Base-by-base conservation (phyloP, 2,888 invertebrate species). In the Neoaliturus tenellus region DNA sequence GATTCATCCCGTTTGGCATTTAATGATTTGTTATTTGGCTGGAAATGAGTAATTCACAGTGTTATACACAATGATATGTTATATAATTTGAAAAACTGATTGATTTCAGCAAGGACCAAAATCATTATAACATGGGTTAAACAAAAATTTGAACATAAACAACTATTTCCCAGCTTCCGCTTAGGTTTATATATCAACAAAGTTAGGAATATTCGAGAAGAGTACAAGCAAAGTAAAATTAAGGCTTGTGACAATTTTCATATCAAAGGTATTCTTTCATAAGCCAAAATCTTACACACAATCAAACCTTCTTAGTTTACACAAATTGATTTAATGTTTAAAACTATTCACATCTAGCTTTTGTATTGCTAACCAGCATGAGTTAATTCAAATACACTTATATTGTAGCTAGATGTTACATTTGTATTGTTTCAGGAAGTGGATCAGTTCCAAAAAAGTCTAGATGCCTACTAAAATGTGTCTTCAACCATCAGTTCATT, bases 281-380 rank as follows among this genome's bases (percentile, higher is more conserved):
- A 31, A 20, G 28, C 28, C 55, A 62, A 62, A 62, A 28, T 17
- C 25, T 62, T 28, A 44, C 17, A 14, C 3, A 48, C 23, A 55
- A 62, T 62, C 62, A 62, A 28, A 62, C 62, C 28, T 5, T 62
- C 31, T 1, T 3, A 28, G 62, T 44, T 44, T 44, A 75, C 73
- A 75, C 44, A 44, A 75, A 75, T 5, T 75, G n/a, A 71, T 44
- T 75, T 35, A 4, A 39, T 44, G 48, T 39, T 23, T 28, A 17
- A 4, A 78, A 28, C 31, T 44, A 20, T 48, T 55, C 78, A 78
- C 78, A 78, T 51, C 78, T 78, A 78, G 78, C 78, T 55, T 78
- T 78, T 48, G 48, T 75, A 17, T 55, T 35, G 20, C 31, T 12
- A 62, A 62, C 3, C 10, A 25, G 4, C 25, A 28, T 5, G 23